phyloP scores from a whole-genome alignment of 2,888 invertebrate species.

The Arge pagana region DNA sequence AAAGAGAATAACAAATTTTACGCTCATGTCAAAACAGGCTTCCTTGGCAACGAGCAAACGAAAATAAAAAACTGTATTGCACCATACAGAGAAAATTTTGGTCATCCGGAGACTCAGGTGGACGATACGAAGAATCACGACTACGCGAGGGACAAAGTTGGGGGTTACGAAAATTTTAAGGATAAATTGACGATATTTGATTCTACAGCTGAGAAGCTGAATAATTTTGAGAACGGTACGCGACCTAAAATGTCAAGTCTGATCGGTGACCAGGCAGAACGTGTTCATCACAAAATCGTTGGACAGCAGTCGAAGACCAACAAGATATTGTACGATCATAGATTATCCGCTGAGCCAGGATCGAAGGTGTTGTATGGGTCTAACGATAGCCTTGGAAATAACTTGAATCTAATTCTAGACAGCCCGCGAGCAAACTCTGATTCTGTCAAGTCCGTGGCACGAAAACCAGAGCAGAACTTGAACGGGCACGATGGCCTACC shows the following conservation, averaged over 20 bases:
- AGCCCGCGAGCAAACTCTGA: slow-evolving; percentile 45
- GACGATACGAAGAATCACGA: slow-evolving; percentile 28
- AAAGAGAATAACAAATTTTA: slow-evolving; percentile 38
- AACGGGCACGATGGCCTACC: slow-evolving; percentile 43
- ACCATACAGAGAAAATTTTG: slow-evolving; percentile 14
- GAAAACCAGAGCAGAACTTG: slow-evolving; percentile 45
- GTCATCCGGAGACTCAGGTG: slow-evolving; percentile 5
- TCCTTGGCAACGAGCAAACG: slow-evolving; percentile 25
- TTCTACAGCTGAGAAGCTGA: slow-evolving; percentile 35
- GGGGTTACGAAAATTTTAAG: slow-evolving; percentile 1
- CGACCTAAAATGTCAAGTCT: slow-evolving; percentile 34
- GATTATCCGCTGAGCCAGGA: slow-evolving; percentile 38
- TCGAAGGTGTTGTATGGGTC: slow-evolving; percentile 34
- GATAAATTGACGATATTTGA: slow-evolving; percentile 34
- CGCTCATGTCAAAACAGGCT: slow-evolving; percentile 47
- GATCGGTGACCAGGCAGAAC: slow-evolving; percentile 37
- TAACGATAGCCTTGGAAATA: slow-evolving; percentile 35
- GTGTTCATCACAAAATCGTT: no score
- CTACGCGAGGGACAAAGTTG: slow-evolving; percentile 24
- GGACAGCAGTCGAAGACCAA: slow-evolving; percentile 33
- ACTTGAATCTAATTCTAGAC: slow-evolving; percentile 30
- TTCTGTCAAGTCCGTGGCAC: slow-evolving; percentile 44
- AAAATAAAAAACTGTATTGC: slow-evolving; percentile 38
- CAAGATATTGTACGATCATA: slow-evolving; percentile 36
- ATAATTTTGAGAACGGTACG: slow-evolving; percentile 44